Evolutionary conservation across 2,797 vertebrate genomes (phyloP).

Genomic region (Poecilia picta): DNA sequence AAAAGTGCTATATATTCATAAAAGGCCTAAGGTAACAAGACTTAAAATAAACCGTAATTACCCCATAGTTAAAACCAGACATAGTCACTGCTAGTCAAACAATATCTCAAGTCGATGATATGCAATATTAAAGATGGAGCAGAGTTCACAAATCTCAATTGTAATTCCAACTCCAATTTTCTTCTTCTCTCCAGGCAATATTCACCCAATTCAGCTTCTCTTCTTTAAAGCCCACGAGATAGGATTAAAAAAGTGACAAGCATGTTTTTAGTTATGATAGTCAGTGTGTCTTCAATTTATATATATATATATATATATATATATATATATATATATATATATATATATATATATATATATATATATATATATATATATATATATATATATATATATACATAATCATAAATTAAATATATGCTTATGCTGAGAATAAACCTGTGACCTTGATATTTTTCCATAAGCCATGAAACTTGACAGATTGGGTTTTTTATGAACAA

Average conservation of each 20-base stretch:
- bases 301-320: no score
- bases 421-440: neutral
- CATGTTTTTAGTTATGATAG: constrained; percentile 67
- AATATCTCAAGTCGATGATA: constrained; percentile 57
- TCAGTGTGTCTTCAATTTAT: constrained; percentile 47
- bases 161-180: constrained; percentile 64
- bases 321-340: no score
- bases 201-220: constrained; percentile 50
- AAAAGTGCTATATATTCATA: constrained; percentile 31
- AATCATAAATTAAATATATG: neutral
- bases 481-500: neutral
- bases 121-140: constrained; percentile 44
- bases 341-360: no score
- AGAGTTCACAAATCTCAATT: constrained; percentile 74
- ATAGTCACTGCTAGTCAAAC: constrained; percentile 50
- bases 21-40: constrained; percentile 34
- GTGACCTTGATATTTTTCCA: neutral
- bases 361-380: neutral
- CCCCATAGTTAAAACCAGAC: constrained; percentile 48
- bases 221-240: constrained; percentile 26
- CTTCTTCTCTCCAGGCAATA: constrained; percentile 71
- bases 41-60: constrained; percentile 48
- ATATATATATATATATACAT: neutral
- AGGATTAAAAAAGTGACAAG: constrained; percentile 40
- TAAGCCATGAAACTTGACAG: neutral